These are phyloP conservation scores for Drosophila prolongata DNA, from an alignment of 2,888 invertebrate genomes.

Conservation along the genomic window DNA sequence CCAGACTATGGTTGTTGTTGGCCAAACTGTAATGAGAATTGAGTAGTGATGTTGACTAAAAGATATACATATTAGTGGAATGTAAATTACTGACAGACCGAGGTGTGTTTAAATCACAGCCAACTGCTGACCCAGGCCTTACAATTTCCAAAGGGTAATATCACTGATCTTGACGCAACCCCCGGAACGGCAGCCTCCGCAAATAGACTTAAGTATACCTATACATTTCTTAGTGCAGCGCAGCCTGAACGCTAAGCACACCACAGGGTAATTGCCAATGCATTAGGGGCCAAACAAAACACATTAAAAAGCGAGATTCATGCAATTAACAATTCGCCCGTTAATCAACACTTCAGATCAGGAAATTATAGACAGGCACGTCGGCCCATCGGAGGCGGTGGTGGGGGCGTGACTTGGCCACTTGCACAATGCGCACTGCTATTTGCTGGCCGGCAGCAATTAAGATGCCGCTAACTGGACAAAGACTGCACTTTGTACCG, in stretches of 20 bases:
- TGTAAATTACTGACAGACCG: not conserved
- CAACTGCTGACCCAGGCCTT: constrained; percentile 6
- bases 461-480: constrained; percentile 34
- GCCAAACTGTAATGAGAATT: constrained; percentile 6
- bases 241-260: constrained; percentile 4
- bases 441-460: constrained; percentile 12
- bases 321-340: constrained; percentile 36
- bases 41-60: constrained; percentile 7
- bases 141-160: constrained; percentile 2
- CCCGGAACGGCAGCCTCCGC: not conserved
- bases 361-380: constrained; percentile 28
- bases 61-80: constrained; percentile 1
- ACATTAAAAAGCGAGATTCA: constrained; percentile 28
- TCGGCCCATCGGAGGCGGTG: constrained; percentile 7
- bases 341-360: constrained; percentile 49
- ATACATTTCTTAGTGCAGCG: not conserved
- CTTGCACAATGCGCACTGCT: constrained; percentile 17
- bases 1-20: constrained; percentile 5
- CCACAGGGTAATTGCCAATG: constrained; percentile 35
- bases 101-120: constrained; percentile 15
- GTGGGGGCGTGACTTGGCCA: constrained; percentile 30
- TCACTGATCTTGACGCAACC: not conserved
- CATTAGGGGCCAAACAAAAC: constrained; percentile 23
- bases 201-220: not conserved
- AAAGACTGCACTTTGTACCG: constrained; percentile 33